A percentile compares a stretch with the other conserved stretches of the same genome.
phyloP scores from a whole-genome alignment of 2,888 invertebrate genomes.

The Dryobotodes eremita region DNA sequence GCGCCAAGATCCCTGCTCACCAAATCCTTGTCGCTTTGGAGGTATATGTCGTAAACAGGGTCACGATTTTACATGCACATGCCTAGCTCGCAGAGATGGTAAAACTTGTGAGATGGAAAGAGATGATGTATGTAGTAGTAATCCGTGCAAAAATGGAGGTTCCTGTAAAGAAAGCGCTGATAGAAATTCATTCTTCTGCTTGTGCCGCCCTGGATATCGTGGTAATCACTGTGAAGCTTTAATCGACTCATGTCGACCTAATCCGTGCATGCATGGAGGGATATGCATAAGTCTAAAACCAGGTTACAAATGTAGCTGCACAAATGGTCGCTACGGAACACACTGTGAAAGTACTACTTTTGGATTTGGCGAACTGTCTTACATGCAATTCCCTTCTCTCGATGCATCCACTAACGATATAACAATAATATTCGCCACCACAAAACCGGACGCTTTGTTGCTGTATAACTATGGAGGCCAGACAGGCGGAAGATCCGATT shows the following conservation, averaged over 20 bases:
- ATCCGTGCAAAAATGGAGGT: constrained; percentile 97
- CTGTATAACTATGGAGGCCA: constrained; percentile 97
- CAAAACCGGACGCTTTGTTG: constrained; percentile 96
- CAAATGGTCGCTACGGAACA: constrained; percentile 96
- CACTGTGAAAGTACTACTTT: constrained; percentile 97
- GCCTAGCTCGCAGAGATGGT: constrained; percentile 95
- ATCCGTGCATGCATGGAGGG: constrained; percentile 98
- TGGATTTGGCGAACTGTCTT: constrained; percentile 97
- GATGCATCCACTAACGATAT: constrained; percentile 98
- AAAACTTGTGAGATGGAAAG: constrained; percentile 95
- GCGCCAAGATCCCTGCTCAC: constrained; percentile 97
- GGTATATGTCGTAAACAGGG: constrained; percentile 96
- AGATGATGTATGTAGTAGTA: constrained; percentile 95
- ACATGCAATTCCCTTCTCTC: constrained; percentile 96
- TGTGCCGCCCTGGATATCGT: constrained; percentile 97
- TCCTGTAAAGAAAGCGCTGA: constrained; percentile 97
- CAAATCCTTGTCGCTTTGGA: constrained; percentile 96
- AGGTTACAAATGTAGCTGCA: constrained; percentile 96
- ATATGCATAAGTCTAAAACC: constrained; percentile 97
- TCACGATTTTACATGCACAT: constrained; percentile 95
- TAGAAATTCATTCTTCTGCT: constrained; percentile 96
- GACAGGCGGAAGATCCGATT: constrained; percentile 97
- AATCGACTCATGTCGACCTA: constrained; percentile 97
- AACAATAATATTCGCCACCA: constrained; percentile 97
- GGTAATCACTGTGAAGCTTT: constrained; percentile 97